A percentile compares a stretch with the other conserved stretches of the same genome.
Evolutionary conservation across 2,888 invertebrate genomes (phyloP).

Genomic region (Calliopum simillimum): DNA sequence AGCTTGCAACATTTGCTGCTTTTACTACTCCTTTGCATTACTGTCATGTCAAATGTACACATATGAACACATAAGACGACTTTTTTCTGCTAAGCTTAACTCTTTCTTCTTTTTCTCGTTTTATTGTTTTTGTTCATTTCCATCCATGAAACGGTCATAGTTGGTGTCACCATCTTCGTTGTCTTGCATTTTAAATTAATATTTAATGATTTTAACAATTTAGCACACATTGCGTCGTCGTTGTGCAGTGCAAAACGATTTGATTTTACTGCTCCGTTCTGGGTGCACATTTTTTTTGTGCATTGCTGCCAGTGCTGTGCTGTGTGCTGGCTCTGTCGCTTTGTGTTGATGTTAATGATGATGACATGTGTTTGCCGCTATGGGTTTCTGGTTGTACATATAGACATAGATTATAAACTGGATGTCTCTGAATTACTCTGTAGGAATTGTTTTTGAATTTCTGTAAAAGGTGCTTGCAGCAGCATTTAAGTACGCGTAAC

Average conservation of each 20-base stretch:
- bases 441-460: too few species aligned
- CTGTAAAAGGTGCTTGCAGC: too few species aligned
- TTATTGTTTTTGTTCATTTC: conserved; percentile 1
- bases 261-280: background rate
- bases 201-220: conserved; percentile 51
- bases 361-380: background rate
- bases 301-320: conserved; percentile 25
- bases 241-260: background rate
- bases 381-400: background rate
- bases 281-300: too few species aligned
- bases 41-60: too few species aligned
- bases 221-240: conserved; percentile 45
- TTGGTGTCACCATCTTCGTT: conserved; percentile 30
- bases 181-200: conserved; percentile 49
- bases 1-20: conserved; percentile 19
- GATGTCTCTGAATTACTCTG: too few species aligned
- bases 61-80: too few species aligned
- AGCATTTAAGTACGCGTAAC: too few species aligned
- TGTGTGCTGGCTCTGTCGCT: background rate
- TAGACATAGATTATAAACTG: background rate
- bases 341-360: conserved; percentile 27
- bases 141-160: background rate
- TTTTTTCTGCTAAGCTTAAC: background rate
- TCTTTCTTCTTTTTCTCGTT: conserved; percentile 7
- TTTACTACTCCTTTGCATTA: background rate